Conservation (phyloP, 1,140 invertebrate genomes). For the Zaprionus africanus region DNA sequence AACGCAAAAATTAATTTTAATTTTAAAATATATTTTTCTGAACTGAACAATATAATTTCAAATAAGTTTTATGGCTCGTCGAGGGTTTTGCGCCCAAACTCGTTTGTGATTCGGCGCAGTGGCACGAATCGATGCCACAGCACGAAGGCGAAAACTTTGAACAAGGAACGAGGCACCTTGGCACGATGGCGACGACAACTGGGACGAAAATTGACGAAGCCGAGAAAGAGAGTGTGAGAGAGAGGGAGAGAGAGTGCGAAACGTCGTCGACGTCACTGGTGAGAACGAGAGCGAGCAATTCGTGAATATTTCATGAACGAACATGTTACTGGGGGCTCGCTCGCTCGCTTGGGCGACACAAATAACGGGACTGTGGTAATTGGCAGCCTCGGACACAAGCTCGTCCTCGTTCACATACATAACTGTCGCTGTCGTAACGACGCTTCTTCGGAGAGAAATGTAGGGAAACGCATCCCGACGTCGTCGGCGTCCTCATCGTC, state of each 20-base stretch:
- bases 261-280: constrained; percentile 43
- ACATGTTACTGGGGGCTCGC: constrained; percentile 47
- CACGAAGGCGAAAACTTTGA: constrained; percentile 23
- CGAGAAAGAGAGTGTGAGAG: not conserved
- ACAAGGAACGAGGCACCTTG: not conserved
- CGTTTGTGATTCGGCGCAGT: constrained; percentile 65
- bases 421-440: constrained; percentile 5
- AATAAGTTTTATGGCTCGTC: constrained; percentile 40
- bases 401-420: constrained; percentile 20
- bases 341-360: constrained; percentile 55
- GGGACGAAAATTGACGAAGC: constrained; percentile 26
- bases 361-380: constrained; percentile 56
- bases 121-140: constrained; percentile 40
- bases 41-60: constrained; percentile 36
- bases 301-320: constrained; percentile 83
- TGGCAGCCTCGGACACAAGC: constrained; percentile 39
- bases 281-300: constrained; percentile 79
- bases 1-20: not conserved
- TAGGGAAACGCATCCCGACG: constrained; percentile 70
- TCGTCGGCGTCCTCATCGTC: not conserved
- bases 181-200: constrained; percentile 12
- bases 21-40: not conserved
- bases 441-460: constrained; percentile 63
- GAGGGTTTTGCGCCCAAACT: constrained; percentile 33
- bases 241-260: constrained; percentile 45